Base-by-base conservation (phyloP, 2,113 vertebrate genomes). In the Puma concolor region DNA sequence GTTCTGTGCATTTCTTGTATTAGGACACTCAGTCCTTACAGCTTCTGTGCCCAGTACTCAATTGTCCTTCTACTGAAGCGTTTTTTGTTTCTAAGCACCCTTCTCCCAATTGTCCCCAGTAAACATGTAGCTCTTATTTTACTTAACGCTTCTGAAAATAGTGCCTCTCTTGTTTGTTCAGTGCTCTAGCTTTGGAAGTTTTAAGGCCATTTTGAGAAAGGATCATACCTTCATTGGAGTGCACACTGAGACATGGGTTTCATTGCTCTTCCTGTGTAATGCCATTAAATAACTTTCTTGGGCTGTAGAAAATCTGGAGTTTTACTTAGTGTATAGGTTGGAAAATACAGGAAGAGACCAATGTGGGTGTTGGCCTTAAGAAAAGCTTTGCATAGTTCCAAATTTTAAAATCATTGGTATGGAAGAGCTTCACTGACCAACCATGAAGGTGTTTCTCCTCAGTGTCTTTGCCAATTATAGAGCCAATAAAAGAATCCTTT, bases 321-420 rank as follows among this genome's bases (percentile, higher is more conserved):
- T 76, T 29, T 79, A 1, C 27, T 48, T 63, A 79, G 10, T 23
- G 11, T 63, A 41, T 25, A 41, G 11, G 57, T 48, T 38, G 48
- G 12, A 36, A 57, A 60, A 57, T 16, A 27, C 6, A 38, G 21
- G n/a, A 63, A 63, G 67, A 77, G 11, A 64, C 69, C 23, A 33
- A 31, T 5, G 2, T 17, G 5, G 15, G 29, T 27, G n/a, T 36
- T 54, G 21, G 1, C 4, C 12, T 0, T 8, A 31, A 44, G 44
- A 82, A 82, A 44, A 63, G 23, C 4, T 52, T 66, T 82, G 21
- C 25, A 52, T 64, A n/a, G 4, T 36, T 74, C 25, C 11, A 54
- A 21, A n/a, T 29, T 72, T 86, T 54, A 81, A 15, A 9, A 25
- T 14, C 57, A 88, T 41, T 64, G n/a, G 15, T 21, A 57, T 29